phyloP scores from a whole-genome alignment of 2,797 vertebrate species.

The Sebastolobus altivelis region DNA sequence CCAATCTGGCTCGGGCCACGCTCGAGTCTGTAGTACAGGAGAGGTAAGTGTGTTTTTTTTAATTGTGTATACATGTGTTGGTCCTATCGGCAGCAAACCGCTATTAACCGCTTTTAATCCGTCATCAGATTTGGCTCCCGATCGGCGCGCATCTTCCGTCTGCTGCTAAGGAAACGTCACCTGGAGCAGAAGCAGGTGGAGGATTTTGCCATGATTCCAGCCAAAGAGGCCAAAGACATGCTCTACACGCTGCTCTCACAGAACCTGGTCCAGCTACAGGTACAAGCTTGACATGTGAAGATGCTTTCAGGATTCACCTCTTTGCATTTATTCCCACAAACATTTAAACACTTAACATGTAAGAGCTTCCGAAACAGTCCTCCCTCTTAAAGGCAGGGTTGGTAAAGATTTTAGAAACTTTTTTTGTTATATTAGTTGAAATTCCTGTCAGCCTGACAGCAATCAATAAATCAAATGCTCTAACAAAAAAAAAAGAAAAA shows the following conservation, averaged over 20 bases:
- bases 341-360: background rate
- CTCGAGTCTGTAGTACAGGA: slow-evolving; percentile 94
- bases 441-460: too few relatives aligned
- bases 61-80: background rate
- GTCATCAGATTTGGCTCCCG: slow-evolving; percentile 91
- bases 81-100: background rate
- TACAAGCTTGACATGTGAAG: slow-evolving; percentile 47
- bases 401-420: too few relatives aligned
- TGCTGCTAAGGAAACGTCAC: slow-evolving; percentile 91
- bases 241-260: slow-evolving; percentile 93
- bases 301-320: background rate
- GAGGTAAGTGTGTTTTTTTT: slow-evolving; percentile 80
- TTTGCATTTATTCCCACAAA: background rate
- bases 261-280: slow-evolving; percentile 93
- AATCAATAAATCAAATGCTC: rapidly evolving
- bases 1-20: slow-evolving; percentile 90
- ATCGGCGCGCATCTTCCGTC: slow-evolving; percentile 92
- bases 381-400: background rate
- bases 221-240: slow-evolving; percentile 98
- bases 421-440: too few relatives aligned
- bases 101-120: background rate
- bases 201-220: slow-evolving; percentile 98
- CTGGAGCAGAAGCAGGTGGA: slow-evolving; percentile 98
- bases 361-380: background rate
- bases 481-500: too few relatives aligned